These are phyloP conservation scores for Actinia tenebrosa DNA, from an alignment of 64 coral and sea anemone genomes.

Conservation along the genomic window DNA sequence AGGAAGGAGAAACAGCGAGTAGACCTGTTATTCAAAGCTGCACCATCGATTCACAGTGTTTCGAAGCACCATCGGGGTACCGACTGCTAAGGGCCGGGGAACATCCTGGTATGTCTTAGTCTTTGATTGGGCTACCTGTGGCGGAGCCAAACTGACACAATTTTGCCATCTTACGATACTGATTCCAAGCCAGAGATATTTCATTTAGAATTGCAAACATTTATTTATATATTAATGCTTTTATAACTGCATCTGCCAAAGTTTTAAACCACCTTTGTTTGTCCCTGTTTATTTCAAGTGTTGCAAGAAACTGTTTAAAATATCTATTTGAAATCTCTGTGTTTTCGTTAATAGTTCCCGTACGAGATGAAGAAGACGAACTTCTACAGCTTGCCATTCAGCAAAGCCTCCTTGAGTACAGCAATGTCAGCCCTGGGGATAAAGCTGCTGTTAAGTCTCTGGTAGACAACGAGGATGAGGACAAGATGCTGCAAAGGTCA, in stretches of 20 bases:
- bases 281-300: no score
- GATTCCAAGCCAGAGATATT: no score
- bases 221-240: no score
- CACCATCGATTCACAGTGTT: constrained; percentile 69
- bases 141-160: no score
- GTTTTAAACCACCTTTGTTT: no score
- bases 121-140: background rate
- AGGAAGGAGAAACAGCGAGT: background rate
- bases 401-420: constrained; percentile 85
- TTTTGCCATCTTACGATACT: no score
- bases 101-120: constrained; percentile 30
- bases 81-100: constrained; percentile 61
- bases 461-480: constrained; percentile 28
- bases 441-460: constrained; percentile 27
- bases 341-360: constrained; percentile 43
- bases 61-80: constrained; percentile 76
- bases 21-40: constrained; percentile 18
- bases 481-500: constrained; percentile 68
- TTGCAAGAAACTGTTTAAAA: no score
- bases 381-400: constrained; percentile 87
- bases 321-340: background rate
- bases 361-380: constrained; percentile 89
- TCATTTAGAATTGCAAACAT: no score
- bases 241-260: no score
- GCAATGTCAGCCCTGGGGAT: background rate